Evolutionary conservation across 1,140 invertebrate genomes (phyloP).

Genomic region (Manduca sexta): DNA sequence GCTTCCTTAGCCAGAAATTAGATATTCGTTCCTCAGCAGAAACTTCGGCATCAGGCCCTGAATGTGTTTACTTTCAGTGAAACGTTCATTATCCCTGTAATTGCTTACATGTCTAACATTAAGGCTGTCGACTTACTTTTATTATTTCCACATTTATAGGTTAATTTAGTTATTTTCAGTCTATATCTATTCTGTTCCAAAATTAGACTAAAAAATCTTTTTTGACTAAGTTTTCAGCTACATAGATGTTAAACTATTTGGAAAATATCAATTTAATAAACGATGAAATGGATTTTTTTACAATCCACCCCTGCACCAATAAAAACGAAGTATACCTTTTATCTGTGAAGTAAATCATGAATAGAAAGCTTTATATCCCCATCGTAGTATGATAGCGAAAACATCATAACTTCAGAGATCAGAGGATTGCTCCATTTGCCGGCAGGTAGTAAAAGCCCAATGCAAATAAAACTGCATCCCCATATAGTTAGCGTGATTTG

Average conservation of each 20-base stretch:
- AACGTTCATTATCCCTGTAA: constrained; percentile 4
- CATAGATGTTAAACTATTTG: too few species aligned
- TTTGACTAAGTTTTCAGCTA: too few species aligned
- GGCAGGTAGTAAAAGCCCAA: constrained; percentile 3
- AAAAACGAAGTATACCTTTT: too few species aligned
- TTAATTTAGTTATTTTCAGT: too few species aligned
- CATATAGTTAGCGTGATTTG: neutral
- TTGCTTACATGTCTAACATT: neutral
- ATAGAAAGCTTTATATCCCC: neutral
- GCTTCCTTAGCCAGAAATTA: constrained; percentile 41
- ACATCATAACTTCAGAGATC: constrained; percentile 8
- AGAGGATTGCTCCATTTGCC: neutral
- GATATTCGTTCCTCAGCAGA: constrained; percentile 39
- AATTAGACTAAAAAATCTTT: too few species aligned
- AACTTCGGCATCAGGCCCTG: constrained; percentile 28
- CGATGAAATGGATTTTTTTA: too few species aligned
- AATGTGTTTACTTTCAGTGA: constrained; percentile 14
- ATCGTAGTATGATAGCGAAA: neutral
- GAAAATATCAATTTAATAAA: too few species aligned
- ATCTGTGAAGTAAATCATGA: too few species aligned
- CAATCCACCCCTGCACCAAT: too few species aligned
- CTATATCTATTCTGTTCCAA: too few species aligned
- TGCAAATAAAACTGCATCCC: constrained; percentile 11
- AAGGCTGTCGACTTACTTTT: too few species aligned
- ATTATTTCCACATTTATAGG: too few species aligned